Evolutionary conservation across 2,113 vertebrate genomes (phyloP).

Genomic region (Gadus macrocephalus): DNA sequence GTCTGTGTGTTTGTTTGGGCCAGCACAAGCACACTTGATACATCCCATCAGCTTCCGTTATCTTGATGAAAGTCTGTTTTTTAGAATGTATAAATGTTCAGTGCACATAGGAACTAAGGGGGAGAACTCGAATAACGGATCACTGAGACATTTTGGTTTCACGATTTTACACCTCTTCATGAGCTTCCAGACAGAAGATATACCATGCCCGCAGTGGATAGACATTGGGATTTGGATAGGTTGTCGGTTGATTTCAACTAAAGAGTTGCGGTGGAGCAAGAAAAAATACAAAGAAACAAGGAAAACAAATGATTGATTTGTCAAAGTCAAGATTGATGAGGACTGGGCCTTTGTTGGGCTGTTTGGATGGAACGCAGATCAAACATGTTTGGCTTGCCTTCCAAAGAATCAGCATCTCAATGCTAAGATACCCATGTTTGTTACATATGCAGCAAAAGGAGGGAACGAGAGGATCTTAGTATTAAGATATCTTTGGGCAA

Average conservation of each 20-base stretch:
- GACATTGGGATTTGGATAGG: slow-evolving; percentile 18
- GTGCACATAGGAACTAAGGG: background rate
- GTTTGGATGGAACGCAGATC: slow-evolving; percentile 31
- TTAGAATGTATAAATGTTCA: too few relatives aligned
- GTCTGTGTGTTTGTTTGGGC: too few relatives aligned
- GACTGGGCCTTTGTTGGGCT: slow-evolving; percentile 22
- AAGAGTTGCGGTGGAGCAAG: slow-evolving; percentile 14
- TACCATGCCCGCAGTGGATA: slow-evolving; percentile 15
- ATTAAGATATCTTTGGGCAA: slow-evolving; percentile 36
- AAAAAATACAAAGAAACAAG: slow-evolving; percentile 25
- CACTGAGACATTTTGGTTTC: slow-evolving; percentile 3
- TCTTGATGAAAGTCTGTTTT: too few relatives aligned
- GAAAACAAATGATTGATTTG: background rate
- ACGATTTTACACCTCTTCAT: slow-evolving; percentile 27
- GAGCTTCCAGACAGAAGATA: slow-evolving; percentile 41
- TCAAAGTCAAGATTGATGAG: slow-evolving; percentile 25
- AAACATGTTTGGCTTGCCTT: slow-evolving; percentile 31
- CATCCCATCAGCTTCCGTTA: too few relatives aligned
- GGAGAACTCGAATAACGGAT: background rate
- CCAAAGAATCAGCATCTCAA: slow-evolving; percentile 33
- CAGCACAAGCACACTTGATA: too few relatives aligned
- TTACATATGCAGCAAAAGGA: slow-evolving; percentile 24
- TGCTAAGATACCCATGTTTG: slow-evolving; percentile 24
- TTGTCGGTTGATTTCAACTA: slow-evolving; percentile 28
- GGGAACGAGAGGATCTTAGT: slow-evolving; percentile 39